Conservation (phyloP, 2,888 invertebrate species). For the Schizaphis graminum region DNA sequence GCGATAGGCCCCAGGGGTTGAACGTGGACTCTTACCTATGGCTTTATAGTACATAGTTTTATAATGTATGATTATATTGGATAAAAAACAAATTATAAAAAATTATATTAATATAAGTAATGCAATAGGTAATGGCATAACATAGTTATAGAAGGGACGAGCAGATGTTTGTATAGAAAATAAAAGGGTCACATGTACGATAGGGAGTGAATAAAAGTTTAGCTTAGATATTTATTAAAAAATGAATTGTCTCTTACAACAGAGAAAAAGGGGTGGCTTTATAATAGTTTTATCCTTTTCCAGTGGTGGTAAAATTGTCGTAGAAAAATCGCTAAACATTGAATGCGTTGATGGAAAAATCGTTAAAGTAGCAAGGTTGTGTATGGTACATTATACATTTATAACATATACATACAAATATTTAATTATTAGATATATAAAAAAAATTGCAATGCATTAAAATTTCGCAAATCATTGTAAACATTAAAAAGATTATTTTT, state of each 20-base stretch:
- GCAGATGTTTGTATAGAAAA: slow-evolving; percentile 57
- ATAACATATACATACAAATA: not conserved
- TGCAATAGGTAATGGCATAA: slow-evolving; percentile 17
- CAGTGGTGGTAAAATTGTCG: not conserved
- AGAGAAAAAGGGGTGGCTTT: not conserved
- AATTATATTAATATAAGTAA: slow-evolving; percentile 33
- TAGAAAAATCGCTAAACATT: not conserved
- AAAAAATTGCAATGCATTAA: not conserved
- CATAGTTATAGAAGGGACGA: not conserved
- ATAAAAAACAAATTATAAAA: slow-evolving; percentile 26
- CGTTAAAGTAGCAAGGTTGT: not conserved
- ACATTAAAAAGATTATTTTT: not conserved
- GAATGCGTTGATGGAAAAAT: not conserved
- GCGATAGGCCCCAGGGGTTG: not conserved
- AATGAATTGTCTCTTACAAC: slow-evolving; percentile 28
- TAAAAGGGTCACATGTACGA: slow-evolving; percentile 49
- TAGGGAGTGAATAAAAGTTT: slow-evolving; percentile 42
- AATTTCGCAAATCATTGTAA: not conserved
- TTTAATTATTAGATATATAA: not conserved
- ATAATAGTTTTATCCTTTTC: slow-evolving; percentile 21
- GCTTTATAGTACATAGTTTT: not conserved
- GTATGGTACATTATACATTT: not conserved
- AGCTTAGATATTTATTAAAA: slow-evolving; percentile 45
- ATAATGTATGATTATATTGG: not conserved
- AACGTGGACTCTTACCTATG: not conserved